A percentile compares a stretch with the other conserved stretches of the same genome.
These are phyloP conservation scores for Pipistrellus kuhlii DNA, from an alignment of 2,797 vertebrate species.

Conservation along the genomic window DNA sequence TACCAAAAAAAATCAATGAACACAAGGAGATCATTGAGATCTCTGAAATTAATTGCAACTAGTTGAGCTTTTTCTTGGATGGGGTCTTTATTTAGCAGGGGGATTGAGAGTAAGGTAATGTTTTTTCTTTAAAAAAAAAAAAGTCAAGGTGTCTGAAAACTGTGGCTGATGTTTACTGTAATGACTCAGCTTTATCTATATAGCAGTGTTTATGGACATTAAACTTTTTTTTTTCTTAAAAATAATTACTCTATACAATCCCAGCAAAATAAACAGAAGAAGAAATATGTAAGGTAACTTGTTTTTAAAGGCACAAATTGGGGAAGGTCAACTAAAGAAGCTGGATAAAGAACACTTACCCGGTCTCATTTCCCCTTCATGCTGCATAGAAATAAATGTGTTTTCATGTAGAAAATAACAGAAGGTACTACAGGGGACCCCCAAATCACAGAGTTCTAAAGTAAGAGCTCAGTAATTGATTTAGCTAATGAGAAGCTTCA, in stretches of 20 bases:
- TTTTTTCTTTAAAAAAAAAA: slow-evolving; percentile 7
- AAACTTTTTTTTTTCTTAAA: slow-evolving; percentile 49
- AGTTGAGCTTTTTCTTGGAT: not conserved
- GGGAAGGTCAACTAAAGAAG: slow-evolving; percentile 10
- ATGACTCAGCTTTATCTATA: not conserved
- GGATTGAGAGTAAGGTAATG: not conserved
- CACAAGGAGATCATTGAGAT: slow-evolving; percentile 14
- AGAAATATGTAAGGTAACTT: not conserved
- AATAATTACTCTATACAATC: not conserved
- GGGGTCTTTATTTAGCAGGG: slow-evolving; percentile 17
- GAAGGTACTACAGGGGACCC: not conserved
- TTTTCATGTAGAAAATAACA: not conserved
- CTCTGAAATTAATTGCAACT: slow-evolving; percentile 51
- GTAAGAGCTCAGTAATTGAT: not conserved
- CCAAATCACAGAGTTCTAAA: not conserved
- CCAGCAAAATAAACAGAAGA: slow-evolving; percentile 50
- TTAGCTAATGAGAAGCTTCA: not conserved
- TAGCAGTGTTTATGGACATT: not conserved
- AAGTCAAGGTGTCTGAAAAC: slow-evolving; percentile 48
- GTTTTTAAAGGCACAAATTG: not conserved
- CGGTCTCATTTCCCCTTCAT: not conserved
- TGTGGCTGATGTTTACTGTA: not conserved
- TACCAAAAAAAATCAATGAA: slow-evolving; percentile 3
- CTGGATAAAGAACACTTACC: not conserved
- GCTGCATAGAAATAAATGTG: not conserved